Evolutionary conservation across 2,113 vertebrate species (phyloP).

Genomic region (Nettapus auritus): DNA sequence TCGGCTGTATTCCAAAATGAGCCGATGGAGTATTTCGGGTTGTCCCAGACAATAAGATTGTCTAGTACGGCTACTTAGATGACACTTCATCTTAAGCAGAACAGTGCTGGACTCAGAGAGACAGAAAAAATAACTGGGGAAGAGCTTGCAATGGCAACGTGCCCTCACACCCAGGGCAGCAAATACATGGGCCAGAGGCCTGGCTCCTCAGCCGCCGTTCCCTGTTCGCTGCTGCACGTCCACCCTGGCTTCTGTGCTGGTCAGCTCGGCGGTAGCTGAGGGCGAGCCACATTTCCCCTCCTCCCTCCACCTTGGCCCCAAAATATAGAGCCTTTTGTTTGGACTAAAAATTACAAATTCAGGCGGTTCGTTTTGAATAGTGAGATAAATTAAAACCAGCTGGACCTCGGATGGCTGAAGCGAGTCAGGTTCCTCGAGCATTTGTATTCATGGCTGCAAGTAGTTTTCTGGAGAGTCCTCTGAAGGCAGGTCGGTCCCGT

Average conservation of each 20-base stretch:
- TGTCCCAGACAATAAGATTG: not conserved
- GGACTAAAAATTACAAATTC: conserved; percentile 19
- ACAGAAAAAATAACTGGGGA: not conserved
- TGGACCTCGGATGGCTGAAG: not conserved
- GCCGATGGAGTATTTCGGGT: not conserved
- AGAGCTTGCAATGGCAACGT: not conserved
- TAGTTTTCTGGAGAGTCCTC: not conserved
- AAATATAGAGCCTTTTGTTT: conserved; percentile 31
- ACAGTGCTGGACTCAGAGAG: not conserved
- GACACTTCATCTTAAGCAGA: not conserved
- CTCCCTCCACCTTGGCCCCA: not conserved
- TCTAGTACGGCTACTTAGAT: not conserved
- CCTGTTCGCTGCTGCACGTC: not conserved
- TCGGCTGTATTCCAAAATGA: not conserved
- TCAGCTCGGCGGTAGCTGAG: not conserved
- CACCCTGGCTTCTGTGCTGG: not conserved
- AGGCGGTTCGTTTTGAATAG: not conserved
- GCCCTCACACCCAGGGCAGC: not conserved
- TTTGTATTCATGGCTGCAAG: not conserved
- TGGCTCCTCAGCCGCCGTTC: not conserved
- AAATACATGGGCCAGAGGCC: not conserved
- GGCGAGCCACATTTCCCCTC: not conserved
- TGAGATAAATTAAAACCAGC: not conserved
- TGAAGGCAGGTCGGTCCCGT: not conserved
- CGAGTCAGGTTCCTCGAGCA: not conserved